Percentiles rank a stretch among this genome's conserved stretches.
phyloP scores from a whole-genome alignment of 2,888 invertebrate genomes.

The Idaea aversata region DNA sequence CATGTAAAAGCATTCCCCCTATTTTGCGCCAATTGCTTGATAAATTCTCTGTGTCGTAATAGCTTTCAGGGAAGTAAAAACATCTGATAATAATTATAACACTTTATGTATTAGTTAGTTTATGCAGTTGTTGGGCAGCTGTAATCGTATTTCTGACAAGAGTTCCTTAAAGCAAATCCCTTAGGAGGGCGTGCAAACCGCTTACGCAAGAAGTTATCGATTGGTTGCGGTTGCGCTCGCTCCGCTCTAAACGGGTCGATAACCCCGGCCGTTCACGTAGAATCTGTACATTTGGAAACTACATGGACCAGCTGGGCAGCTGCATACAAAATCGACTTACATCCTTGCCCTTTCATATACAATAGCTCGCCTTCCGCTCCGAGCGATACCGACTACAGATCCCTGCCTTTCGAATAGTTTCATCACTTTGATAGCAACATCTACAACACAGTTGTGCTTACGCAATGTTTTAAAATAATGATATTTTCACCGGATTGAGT shows the following conservation, averaged over 20 bases:
- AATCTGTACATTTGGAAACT: constrained; percentile 61
- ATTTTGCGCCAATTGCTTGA: constrained; percentile 23
- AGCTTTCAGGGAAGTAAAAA: constrained; percentile 47
- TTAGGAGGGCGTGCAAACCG: constrained; percentile 61
- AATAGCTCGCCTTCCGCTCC: constrained; percentile 30
- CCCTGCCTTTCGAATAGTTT: constrained; percentile 26
- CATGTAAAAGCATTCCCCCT: constrained; percentile 21
- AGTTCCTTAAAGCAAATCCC: constrained; percentile 53
- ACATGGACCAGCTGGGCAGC: constrained; percentile 45
- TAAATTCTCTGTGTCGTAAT: constrained; percentile 35
- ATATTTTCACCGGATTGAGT: constrained; percentile 16
- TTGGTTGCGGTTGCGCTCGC: constrained; percentile 61
- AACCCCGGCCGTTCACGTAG: constrained; percentile 64
- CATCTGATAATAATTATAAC: constrained; percentile 41
- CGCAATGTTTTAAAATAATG: constrained; percentile 17
- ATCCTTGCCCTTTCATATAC: constrained; percentile 42
- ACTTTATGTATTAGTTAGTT: constrained; percentile 30
- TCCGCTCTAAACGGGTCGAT: constrained; percentile 64
- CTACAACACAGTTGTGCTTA: constrained; percentile 19
- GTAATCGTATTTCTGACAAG: constrained; percentile 33
- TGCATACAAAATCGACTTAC: constrained; percentile 47
- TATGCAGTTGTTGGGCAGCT: constrained; percentile 21
- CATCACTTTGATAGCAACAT: constrained; percentile 22
- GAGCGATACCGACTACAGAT: constrained; percentile 21
- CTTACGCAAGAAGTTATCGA: constrained; percentile 72